Evolutionary conservation across 2,797 vertebrate genomes (phyloP), one percentile per base, ranked within the genome.

Genomic region (Squalus acanthias): DNA sequence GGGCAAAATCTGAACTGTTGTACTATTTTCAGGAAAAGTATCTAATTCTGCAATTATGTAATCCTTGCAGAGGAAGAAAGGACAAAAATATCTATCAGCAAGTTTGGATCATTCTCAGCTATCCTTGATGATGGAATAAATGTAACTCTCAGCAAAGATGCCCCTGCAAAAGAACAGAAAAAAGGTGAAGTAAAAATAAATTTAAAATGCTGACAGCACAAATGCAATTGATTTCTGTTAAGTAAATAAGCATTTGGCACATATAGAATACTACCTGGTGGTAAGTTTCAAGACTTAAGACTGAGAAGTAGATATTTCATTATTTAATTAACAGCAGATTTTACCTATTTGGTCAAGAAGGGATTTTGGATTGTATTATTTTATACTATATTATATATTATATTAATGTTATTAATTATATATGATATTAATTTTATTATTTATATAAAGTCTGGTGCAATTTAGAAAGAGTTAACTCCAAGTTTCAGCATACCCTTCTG

Each of bases 101-200:
- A 97, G 96, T 98, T 98, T 97, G 98, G 98, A 93, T 99, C 98
- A 67, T 98, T 99, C 97, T 98, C 98, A 93, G 99, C 98, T 96
- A 97, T 98, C 76, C 98, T 99, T 94, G 97, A 98, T 96, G 99
- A 97, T 97, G 98, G 98, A 97, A 98, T 99, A 96, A 98, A 97
- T 96, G 98, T 99, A 89, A 99, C 99, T 0, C 98, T 99, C 97
- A 99, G 98, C 97, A 98, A 97, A 97, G 98, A 98, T 0, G 98
- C 98, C 85, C 97, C 98, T 96, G 97, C 97, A 96, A 98, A 98
- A 88, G 97, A 96, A 96, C 46, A 76, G 96, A 97, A 3, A 97
- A 97, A 98, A 96, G 98, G 97, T 98, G 97, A 98, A 97, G 76
- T 93, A 96, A 97, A 96, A 74, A 96, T 96, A 96, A 74, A 82